Evolutionary conservation across 1,140 invertebrate species (phyloP).

Genomic region (Paracyclopina nana): DNA sequence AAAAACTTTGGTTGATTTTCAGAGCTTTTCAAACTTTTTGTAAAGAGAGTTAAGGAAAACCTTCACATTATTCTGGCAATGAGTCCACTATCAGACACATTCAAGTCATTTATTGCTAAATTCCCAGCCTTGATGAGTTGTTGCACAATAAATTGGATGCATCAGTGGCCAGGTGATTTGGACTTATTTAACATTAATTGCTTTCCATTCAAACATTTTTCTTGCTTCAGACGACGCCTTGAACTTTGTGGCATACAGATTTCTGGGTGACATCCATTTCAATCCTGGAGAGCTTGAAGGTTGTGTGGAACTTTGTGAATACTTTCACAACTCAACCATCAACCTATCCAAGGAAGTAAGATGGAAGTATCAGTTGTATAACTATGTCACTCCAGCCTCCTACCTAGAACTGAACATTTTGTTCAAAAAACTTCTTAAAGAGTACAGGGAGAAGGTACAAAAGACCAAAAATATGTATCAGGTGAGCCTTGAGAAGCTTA

Average conservation of each 20-base stretch:
- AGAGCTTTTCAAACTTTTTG: slow-evolving; percentile 68
- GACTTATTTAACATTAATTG: no score
- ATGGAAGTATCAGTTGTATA: slow-evolving; percentile 40
- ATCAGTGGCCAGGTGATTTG: slow-evolving; percentile 85
- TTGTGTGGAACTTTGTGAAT: slow-evolving; percentile 68
- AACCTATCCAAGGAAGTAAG: slow-evolving; percentile 37
- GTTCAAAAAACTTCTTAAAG: slow-evolving; percentile 5
- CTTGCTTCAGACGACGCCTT: no score
- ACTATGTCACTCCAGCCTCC: slow-evolving; percentile 83
- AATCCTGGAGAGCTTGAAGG: slow-evolving; percentile 43
- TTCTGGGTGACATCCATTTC: slow-evolving; percentile 64
- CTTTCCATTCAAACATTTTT: no score
- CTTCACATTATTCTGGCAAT: slow-evolving; percentile 77
- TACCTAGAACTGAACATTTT: slow-evolving; percentile 56
- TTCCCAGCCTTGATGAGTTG: slow-evolving; percentile 89
- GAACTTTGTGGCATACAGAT: slow-evolving; percentile 66
- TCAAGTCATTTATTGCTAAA: slow-evolving; percentile 67
- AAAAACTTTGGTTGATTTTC: not conserved
- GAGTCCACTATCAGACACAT: slow-evolving; percentile 63
- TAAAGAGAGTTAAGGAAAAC: slow-evolving; percentile 70
- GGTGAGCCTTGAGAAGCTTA: slow-evolving; percentile 33
- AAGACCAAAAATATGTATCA: slow-evolving; percentile 23
- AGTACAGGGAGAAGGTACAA: slow-evolving; percentile 7
- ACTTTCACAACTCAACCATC: slow-evolving; percentile 67
- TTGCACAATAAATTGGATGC: slow-evolving; percentile 94